Evolutionary conservation across 1,140 invertebrate species (phyloP), one percentile per base, ranked within the genome.

Genomic region (Drosophila neocordata): DNA sequence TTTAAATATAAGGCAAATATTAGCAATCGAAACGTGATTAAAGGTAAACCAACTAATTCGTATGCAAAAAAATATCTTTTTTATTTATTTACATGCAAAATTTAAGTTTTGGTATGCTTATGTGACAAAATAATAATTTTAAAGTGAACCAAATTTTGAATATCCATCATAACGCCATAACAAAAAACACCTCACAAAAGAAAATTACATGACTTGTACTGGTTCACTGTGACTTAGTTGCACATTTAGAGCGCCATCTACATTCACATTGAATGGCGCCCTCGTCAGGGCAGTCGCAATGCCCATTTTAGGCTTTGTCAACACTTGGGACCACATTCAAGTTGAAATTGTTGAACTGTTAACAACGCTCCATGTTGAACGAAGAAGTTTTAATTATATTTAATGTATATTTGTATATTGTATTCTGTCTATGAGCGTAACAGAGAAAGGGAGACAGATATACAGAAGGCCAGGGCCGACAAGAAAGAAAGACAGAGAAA

Each of bases 321-420:
- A 38, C 55, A 34, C 13, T n/a, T 68, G 55, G 53, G 59, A 55
- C 66, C 48, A 61, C 74, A 77, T 73, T 79, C 61, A 80, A 81
- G 78, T 80, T 68, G 68, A 80, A 73, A 77, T 69, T 80, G 79
- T 81, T 80, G 77, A 80, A 81, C 72, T 80, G 80, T 70, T 77
- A 64, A 69, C 68, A 68, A 77, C 68, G 76, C 72, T 69, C 5
- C 70, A 85, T 84, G 83, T 87, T 82, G 81, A 72, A 75, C 72
- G 72, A 85, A 73, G 75, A 87, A 85, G 84, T 87, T 85, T 85
- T 82, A 82, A 88, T 85, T 87, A 85, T 87, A 85, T 85, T 88
- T 87, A 87, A 87, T 87, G 82, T 61, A 61, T 59, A 61, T 59
- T 61, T 61, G 58, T 88, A 79, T 85, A 82, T 87, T 82, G 72